Percentiles rank a stretch among this genome's conserved stretches.
Evolutionary conservation across 1,140 invertebrate species (phyloP).

Genomic region (Melanaphis sacchari): DNA sequence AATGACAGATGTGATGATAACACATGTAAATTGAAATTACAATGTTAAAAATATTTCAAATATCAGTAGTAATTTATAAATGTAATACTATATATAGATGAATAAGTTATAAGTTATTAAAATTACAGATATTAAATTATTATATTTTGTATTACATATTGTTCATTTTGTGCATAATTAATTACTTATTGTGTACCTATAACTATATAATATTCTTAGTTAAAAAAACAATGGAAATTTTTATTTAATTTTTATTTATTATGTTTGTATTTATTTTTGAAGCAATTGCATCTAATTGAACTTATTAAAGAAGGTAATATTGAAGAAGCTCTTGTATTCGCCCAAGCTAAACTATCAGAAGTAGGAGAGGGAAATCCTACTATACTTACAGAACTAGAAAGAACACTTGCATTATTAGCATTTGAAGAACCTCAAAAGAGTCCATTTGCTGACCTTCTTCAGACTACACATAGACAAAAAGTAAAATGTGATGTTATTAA

Average conservation of each 20-base stretch:
- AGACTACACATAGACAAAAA: slow-evolving; percentile 91
- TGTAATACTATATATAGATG: too few species aligned
- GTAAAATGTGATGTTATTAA: slow-evolving; percentile 64
- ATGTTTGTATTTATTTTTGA: slow-evolving; percentile 59
- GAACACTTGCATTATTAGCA: slow-evolving; percentile 92
- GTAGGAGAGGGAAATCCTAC: slow-evolving; percentile 87
- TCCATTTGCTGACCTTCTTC: slow-evolving; percentile 94
- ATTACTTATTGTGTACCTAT: too few species aligned
- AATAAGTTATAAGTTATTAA: too few species aligned
- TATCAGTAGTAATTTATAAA: too few species aligned
- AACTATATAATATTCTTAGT: too few species aligned
- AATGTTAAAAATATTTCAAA: too few species aligned
- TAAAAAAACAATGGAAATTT: too few species aligned
- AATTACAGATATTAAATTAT: too few species aligned
- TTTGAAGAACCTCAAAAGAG: slow-evolving; percentile 95
- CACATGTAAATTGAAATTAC: too few species aligned
- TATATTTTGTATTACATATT: too few species aligned
- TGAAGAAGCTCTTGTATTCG: slow-evolving; percentile 95
- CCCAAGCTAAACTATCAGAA: slow-evolving; percentile 90
- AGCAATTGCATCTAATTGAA: slow-evolving; percentile 96
- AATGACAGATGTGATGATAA: neutral
- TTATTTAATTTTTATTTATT: slow-evolving; percentile 11
- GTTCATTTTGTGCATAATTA: too few species aligned
- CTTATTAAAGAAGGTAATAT: slow-evolving; percentile 87
- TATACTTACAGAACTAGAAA: slow-evolving; percentile 77